Conservation (phyloP, 2,888 invertebrate genomes). For the Gibbula magus region DNA sequence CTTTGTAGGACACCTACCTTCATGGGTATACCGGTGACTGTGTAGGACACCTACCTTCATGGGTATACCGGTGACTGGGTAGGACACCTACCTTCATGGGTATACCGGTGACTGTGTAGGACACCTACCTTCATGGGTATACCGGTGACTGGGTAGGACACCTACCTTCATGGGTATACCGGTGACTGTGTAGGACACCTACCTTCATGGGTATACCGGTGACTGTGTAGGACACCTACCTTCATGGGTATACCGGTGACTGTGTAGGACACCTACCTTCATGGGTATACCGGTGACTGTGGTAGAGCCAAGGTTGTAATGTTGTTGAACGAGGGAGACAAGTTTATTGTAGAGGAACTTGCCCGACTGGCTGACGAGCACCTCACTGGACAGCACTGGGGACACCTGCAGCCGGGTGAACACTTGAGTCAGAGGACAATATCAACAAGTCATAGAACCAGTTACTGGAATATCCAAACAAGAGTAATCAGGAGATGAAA, state of each 20-base stretch:
- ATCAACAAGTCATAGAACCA: too few species aligned
- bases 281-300: conserved; percentile 98
- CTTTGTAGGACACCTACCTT: too few species aligned
- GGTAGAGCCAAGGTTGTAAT: conserved; percentile 94
- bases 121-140: neutral
- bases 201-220: neutral
- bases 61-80: neutral
- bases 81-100: neutral
- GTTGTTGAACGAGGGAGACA: conserved; percentile 78
- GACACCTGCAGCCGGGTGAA: conserved; percentile 48
- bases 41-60: too few species aligned
- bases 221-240: neutral
- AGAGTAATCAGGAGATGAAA: too few species aligned
- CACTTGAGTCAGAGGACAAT: too few species aligned
- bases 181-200: neutral
- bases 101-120: neutral
- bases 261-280: conserved; percentile 80
- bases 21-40: too few species aligned
- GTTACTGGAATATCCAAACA: too few species aligned
- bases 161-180: neutral
- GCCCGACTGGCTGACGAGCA: conserved; percentile 68
- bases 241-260: neutral
- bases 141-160: neutral
- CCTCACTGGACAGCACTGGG: conserved; percentile 53
- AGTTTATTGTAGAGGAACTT: conserved; percentile 70